Evolutionary conservation across 2,113 vertebrate genomes (phyloP).

Genomic region (Barbus barbus): DNA sequence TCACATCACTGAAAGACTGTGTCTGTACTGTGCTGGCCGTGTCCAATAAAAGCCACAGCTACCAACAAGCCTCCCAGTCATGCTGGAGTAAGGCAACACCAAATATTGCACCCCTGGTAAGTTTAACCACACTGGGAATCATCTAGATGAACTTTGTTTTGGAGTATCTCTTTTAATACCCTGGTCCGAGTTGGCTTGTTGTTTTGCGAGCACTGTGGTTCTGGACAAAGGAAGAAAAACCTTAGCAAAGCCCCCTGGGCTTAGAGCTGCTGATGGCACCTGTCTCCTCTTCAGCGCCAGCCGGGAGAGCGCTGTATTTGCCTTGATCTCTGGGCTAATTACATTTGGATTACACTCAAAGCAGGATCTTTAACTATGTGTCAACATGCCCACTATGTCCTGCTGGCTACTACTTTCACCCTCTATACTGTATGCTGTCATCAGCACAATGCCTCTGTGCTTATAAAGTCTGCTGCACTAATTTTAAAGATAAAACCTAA

Average conservation of each 20-base stretch:
- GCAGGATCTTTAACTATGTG: conserved; percentile 12
- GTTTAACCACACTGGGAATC: no score
- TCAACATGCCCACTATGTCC: conserved; percentile 11
- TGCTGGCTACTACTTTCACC: background rate
- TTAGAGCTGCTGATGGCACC: conserved; percentile 7
- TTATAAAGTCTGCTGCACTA: background rate
- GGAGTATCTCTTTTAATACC: background rate
- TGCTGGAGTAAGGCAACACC: no score
- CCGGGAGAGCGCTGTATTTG: background rate
- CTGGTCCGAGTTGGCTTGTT: background rate
- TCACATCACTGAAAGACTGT: no score
- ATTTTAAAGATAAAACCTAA: background rate
- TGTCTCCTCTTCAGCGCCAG: conserved; percentile 22
- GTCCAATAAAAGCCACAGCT: no score
- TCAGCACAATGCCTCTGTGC: background rate
- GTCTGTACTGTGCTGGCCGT: no score
- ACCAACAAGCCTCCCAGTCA: no score
- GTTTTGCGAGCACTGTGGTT: background rate
- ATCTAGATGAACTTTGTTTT: background rate
- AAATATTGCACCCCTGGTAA: no score
- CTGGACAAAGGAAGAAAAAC: background rate
- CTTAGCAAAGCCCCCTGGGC: background rate
- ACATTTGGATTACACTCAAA: conserved; percentile 2
- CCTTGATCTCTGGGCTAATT: conserved; percentile 11
- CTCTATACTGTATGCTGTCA: background rate